These are phyloP conservation scores for Gyrodactylus salaris DNA, from an alignment of 1,140 invertebrate species.

Conservation along the genomic window DNA sequence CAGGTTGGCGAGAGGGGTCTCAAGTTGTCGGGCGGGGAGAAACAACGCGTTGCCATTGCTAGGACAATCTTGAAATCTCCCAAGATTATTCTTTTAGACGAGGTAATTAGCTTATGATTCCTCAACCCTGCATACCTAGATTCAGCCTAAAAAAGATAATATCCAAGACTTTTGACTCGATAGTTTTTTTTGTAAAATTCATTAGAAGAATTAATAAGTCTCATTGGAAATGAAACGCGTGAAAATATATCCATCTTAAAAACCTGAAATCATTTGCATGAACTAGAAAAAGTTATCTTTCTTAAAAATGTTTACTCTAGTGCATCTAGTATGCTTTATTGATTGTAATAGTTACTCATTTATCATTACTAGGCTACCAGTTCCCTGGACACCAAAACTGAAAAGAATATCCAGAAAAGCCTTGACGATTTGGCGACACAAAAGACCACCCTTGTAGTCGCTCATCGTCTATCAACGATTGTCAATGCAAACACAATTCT, in stretches of 20 bases:
- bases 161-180: conserved; percentile 6
- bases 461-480: conserved; percentile 54
- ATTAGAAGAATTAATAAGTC: conserved; percentile 8
- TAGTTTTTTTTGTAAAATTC: conserved; percentile 8
- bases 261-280: too few species aligned
- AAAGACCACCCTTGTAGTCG: conserved; percentile 58
- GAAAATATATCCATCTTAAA: too few species aligned
- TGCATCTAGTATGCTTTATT: too few species aligned
- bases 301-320: too few species aligned
- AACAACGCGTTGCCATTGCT: conserved; percentile 26
- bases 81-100: conserved; percentile 16
- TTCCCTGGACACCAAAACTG: conserved; percentile 19
- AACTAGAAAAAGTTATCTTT: background rate
- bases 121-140: conserved; percentile 18
- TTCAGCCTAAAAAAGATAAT: conserved; percentile 5
- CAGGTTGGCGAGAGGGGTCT: conserved; percentile 31
- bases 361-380: conserved; percentile 15
- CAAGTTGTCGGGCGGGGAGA: conserved; percentile 34
- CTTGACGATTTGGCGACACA: conserved; percentile 27
- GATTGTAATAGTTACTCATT: background rate
- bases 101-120: conserved; percentile 13
- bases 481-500: conserved; percentile 66
- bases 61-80: conserved; percentile 18
- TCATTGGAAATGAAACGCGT: too few species aligned
- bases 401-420: conserved; percentile 17